Evolutionary conservation across 2,888 invertebrate species (phyloP).

Genomic region (Noctua fimbriata): DNA sequence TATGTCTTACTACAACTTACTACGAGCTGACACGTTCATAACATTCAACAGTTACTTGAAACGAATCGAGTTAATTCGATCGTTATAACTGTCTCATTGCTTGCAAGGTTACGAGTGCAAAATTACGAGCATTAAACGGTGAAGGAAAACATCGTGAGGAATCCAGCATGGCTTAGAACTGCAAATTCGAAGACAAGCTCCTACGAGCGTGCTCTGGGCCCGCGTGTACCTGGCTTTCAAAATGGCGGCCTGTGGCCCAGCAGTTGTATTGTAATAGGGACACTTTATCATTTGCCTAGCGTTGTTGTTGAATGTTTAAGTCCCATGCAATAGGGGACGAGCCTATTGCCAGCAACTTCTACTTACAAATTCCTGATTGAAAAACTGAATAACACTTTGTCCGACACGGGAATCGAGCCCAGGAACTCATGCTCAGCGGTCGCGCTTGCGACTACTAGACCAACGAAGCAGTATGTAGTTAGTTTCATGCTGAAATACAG

Average conservation of each 20-base stretch:
- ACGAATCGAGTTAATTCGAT: constrained; percentile 19
- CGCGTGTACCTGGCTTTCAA: background rate
- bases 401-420: too few relatives aligned
- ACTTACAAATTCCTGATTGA: too few relatives aligned
- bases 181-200: background rate
- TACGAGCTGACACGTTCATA: constrained; percentile 1
- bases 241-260: background rate
- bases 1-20: constrained; percentile 13
- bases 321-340: too few relatives aligned
- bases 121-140: constrained; percentile 12
- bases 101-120: constrained; percentile 18
- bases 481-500: background rate
- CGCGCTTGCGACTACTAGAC: too few relatives aligned
- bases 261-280: background rate
- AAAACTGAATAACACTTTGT: too few relatives aligned
- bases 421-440: too few relatives aligned
- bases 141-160: background rate
- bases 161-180: background rate
- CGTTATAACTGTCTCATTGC: constrained; percentile 25
- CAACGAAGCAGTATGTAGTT: too few relatives aligned
- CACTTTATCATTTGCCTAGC: background rate
- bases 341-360: too few relatives aligned
- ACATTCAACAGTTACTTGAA: constrained; percentile 31
- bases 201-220: background rate
- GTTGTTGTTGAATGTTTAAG: too few relatives aligned